A percentile compares a stretch with the other conserved stretches of the same genome.
These are phyloP conservation scores for Chitala chitala DNA, from an alignment of 2,113 vertebrate species.

Conservation along the genomic window DNA sequence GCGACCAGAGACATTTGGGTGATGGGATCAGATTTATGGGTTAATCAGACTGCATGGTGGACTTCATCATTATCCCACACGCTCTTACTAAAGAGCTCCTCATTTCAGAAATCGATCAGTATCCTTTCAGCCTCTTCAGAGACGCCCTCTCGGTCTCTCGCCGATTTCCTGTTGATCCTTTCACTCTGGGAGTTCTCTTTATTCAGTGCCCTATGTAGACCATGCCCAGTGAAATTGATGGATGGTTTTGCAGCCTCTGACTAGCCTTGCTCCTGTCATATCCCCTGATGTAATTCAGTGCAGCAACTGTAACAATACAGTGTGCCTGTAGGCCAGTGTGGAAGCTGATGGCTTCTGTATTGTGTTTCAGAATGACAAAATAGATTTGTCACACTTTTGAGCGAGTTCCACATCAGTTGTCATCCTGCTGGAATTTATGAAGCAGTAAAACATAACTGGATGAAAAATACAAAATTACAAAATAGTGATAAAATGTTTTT, in stretches of 20 bases:
- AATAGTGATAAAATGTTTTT: no score
- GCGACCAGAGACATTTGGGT: conserved; percentile 53
- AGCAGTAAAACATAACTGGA: conserved; percentile 23
- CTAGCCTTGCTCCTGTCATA: conserved; percentile 35
- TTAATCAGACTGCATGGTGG: conserved; percentile 24
- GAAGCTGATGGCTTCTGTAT: conserved; percentile 26
- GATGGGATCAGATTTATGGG: conserved; percentile 55
- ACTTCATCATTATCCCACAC: conserved; percentile 33
- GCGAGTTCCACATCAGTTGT: conserved; percentile 39
- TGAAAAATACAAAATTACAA: no score
- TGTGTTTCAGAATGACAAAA: conserved; percentile 48
- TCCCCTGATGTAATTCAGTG: conserved; percentile 51
- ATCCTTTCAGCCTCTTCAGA: background rate
- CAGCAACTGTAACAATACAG: conserved; percentile 46
- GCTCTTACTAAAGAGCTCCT: conserved; percentile 19
- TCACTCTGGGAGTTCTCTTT: background rate
- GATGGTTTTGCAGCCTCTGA: conserved; percentile 37
- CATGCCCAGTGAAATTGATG: conserved; percentile 17
- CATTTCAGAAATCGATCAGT: background rate
- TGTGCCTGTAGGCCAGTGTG: conserved; percentile 42
- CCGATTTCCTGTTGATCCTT: background rate
- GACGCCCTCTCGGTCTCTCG: no score
- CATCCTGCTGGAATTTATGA: conserved; percentile 42
- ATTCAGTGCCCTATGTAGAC: background rate
- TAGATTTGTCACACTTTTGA: conserved; percentile 44